phyloP scores from a whole-genome alignment of 2,113 vertebrate genomes.

The Alosa alosa region DNA sequence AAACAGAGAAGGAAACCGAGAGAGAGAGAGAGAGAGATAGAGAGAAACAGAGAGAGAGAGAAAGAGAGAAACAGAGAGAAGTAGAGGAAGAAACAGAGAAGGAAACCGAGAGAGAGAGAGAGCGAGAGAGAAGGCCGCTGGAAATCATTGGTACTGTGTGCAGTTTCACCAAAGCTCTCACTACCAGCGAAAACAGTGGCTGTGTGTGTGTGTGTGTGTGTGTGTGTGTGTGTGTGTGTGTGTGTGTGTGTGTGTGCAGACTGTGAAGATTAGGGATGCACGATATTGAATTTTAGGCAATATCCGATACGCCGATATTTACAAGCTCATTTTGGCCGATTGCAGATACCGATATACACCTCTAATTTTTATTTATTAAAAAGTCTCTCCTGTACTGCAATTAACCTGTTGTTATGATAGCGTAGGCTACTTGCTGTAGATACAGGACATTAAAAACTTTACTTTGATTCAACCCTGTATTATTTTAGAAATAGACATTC shows the following conservation, averaged over 20 bases:
- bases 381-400: too few relatives aligned
- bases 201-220: neutral
- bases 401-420: too few relatives aligned
- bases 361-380: too few relatives aligned
- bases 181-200: neutral
- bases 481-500: too few relatives aligned
- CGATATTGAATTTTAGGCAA: too few relatives aligned
- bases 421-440: too few relatives aligned
- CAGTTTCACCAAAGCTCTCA: neutral
- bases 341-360: too few relatives aligned
- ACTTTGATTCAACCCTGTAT: too few relatives aligned
- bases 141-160: neutral
- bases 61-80: neutral
- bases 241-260: neutral
- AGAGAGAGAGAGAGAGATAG: neutral
- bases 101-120: neutral
- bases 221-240: too few relatives aligned
- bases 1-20: neutral
- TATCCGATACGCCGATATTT: too few relatives aligned
- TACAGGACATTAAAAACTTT: too few relatives aligned
- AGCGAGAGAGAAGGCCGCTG: neutral
- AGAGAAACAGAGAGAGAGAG: neutral
- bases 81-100: neutral
- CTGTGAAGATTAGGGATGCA: neutral
- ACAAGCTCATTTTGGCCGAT: too few relatives aligned